Percentiles rank a stretch among this genome's conserved stretches.
These are phyloP conservation scores for Crematogaster levior DNA, from an alignment of 2,888 invertebrate species.

Conservation along the genomic window DNA sequence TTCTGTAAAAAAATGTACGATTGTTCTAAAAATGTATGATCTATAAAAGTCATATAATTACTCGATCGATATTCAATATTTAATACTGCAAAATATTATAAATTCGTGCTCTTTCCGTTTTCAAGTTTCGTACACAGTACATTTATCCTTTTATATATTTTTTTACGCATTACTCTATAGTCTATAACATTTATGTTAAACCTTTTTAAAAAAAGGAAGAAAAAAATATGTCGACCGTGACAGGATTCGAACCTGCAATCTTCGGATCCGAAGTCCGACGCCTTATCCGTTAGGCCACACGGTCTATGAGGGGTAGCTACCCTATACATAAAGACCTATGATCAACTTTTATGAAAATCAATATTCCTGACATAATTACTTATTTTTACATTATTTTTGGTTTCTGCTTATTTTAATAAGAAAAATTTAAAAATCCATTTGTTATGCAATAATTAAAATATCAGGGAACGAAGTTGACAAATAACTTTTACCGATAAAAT, in stretches of 20 bases:
- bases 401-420: neutral
- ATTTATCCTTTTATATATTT: slow-evolving; percentile 53
- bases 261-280: slow-evolving; percentile 88
- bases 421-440: neutral
- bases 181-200: neutral
- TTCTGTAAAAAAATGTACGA: neutral
- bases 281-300: slow-evolving; percentile 91
- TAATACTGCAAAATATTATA: neutral
- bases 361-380: neutral
- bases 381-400: neutral
- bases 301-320: slow-evolving; percentile 84
- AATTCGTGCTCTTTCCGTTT: neutral
- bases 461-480: no score
- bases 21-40: neutral
- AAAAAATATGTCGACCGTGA: slow-evolving; percentile 85
- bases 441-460: neutral
- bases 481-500: no score
- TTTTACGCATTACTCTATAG: neutral
- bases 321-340: slow-evolving; percentile 65
- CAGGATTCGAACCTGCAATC: slow-evolving; percentile 88
- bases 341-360: neutral
- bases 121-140: neutral
- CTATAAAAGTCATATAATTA: neutral
- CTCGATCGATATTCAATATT: neutral
- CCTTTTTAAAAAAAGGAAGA: neutral